Evolutionary conservation across 2,797 vertebrate genomes (phyloP).

Genomic region (Eulemur coronatus): DNA sequence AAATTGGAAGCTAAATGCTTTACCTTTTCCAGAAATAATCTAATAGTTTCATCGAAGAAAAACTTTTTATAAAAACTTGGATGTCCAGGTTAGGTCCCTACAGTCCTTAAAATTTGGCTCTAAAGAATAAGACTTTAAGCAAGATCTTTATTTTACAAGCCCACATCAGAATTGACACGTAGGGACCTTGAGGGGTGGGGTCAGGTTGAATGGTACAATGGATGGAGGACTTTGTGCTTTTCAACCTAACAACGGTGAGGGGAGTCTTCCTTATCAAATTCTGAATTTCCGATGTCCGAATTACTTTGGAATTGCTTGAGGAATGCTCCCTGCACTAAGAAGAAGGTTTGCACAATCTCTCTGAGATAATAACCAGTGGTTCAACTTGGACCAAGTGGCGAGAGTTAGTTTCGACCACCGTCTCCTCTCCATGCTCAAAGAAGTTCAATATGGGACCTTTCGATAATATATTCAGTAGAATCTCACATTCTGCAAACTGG

Average conservation of each 20-base stretch:
- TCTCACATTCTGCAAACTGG: conserved; percentile 47
- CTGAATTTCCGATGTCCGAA: neutral
- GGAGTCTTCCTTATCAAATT: neutral
- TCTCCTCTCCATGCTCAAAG: neutral
- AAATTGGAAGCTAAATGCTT: conserved; percentile 52
- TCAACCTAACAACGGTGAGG: neutral
- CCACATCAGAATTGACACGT: neutral
- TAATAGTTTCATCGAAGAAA: conserved; percentile 23
- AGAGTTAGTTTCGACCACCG: neutral
- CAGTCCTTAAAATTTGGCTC: neutral
- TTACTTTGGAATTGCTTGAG: neutral
- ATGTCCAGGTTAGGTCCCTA: neutral
- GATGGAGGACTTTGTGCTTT: neutral
- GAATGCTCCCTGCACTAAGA: neutral
- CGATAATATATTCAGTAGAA: conserved; percentile 63
- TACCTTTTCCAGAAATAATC: conserved; percentile 35
- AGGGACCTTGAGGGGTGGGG: neutral
- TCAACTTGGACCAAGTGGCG: neutral
- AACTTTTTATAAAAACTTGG: conserved; percentile 28
- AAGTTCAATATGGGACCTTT: conserved; percentile 69
- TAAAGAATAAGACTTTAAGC: neutral
- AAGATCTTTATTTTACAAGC: neutral
- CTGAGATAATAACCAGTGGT: neutral
- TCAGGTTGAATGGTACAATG: neutral
- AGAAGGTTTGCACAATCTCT: neutral